phyloP scores from a whole-genome alignment of 1,140 invertebrate genomes.

The Sitophilus oryzae region DNA sequence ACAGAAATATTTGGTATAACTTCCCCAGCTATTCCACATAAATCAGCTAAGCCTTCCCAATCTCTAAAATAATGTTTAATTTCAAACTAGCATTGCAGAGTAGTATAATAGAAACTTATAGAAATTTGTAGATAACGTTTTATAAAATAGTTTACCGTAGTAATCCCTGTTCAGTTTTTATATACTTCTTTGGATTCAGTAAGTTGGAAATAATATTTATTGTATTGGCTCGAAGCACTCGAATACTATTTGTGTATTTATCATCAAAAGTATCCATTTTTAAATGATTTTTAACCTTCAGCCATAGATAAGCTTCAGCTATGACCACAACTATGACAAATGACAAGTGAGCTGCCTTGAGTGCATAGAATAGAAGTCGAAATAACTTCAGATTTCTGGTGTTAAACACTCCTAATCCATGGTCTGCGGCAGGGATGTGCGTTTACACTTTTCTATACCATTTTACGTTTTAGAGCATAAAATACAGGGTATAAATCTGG shows the following conservation, averaged over 20 bases:
- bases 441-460: too few relatives aligned
- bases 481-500: too few relatives aligned
- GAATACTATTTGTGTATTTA: conserved; percentile 26
- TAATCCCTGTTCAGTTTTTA: conserved; percentile 51
- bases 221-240: conserved; percentile 46
- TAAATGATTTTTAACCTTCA: too few relatives aligned
- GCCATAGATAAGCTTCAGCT: too few relatives aligned
- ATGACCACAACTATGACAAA: too few relatives aligned
- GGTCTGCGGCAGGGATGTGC: too few relatives aligned
- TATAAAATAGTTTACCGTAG: conserved; percentile 45
- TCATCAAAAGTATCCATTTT: conserved; percentile 13
- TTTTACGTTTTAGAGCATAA: too few relatives aligned
- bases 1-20: conserved; percentile 45
- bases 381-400: too few relatives aligned
- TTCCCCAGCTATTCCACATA: conserved; percentile 48
- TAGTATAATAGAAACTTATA: background rate
- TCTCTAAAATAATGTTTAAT: conserved; percentile 47
- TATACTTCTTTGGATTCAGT: conserved; percentile 55
- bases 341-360: too few relatives aligned
- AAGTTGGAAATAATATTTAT: conserved; percentile 48
- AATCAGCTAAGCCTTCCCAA: conserved; percentile 60
- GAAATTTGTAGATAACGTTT: background rate
- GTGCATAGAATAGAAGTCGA: too few relatives aligned
- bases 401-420: too few relatives aligned
- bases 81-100: background rate